Evolutionary conservation across 2,888 invertebrate genomes (phyloP), one percentile per base, ranked within the genome.

Genomic region (Coelopa pilipes): DNA sequence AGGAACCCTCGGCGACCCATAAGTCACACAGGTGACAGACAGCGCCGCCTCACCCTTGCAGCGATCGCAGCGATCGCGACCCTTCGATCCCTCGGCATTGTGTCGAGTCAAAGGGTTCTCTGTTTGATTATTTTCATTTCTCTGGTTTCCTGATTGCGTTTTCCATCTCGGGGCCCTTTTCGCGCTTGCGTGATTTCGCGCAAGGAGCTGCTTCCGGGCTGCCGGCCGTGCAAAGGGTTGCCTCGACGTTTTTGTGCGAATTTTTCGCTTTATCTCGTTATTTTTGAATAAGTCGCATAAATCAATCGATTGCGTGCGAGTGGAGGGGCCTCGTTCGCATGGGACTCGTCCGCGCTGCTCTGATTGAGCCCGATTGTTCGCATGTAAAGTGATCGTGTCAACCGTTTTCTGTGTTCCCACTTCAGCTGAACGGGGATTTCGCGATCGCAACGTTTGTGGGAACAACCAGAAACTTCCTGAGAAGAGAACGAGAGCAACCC

Each of bases 211-310:
- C 19, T n/a, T 34, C 50, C 1, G 17, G 15, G 19, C 1, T 13
- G 49, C 53, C 69, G 78, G 79, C 81, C 81, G 76, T 75, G 78
- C 79, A 80, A 70, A 82, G 81, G 83, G 83, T 82, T 82, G 21
- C 24, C 19, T 13, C 45, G 46, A 75, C 57, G 80, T 80, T 80
- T 77, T 77, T 79, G 72, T 76, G 71, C 67, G 69, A 68, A 79
- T 82, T 74, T 75, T 66, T 60, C 63, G 69, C 74, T 73, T 74
- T 74, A 79, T 81, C 63, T 77, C 75, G 76, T 79, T 78, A 72
- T 50, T 82, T 82, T 79, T 80, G 77, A 76, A 79, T 81, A 79
- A 72, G 75, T 70, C 67, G 74, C 77, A 81, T 79, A 81, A 78
- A 79, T 80, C 81, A 81, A 73, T 76, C 24, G 71, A 19, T 63